phyloP scores from a whole-genome alignment of 2,888 invertebrate genomes.

The Drosophila pegasa region DNA sequence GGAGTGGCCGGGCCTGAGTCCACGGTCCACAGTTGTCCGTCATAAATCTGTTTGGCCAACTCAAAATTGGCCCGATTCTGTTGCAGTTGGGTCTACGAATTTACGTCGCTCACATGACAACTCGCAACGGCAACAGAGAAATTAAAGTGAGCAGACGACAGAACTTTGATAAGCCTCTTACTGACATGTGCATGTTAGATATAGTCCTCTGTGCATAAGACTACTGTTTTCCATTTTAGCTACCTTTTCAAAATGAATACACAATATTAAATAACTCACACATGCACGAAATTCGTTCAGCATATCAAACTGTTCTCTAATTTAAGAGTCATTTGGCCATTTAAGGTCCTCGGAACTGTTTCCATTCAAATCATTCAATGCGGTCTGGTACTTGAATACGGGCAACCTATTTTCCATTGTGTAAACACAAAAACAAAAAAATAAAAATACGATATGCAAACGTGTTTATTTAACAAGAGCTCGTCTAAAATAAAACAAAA shows the following conservation, averaged over 20 bases:
- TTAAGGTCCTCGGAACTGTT: neutral
- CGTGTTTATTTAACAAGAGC: neutral
- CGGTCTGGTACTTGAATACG: neutral
- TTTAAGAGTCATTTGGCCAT: neutral
- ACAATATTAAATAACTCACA: no score
- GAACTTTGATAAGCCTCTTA: neutral
- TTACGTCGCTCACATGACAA: constrained; percentile 12
- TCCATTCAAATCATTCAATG: neutral
- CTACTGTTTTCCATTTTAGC: neutral
- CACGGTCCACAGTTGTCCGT: constrained; percentile 56
- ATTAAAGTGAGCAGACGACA: neutral
- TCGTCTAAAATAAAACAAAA: neutral
- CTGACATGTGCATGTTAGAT: neutral
- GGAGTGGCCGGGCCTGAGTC: constrained; percentile 1
- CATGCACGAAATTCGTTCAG: neutral
- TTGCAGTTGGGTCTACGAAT: constrained; percentile 39
- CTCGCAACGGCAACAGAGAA: neutral
- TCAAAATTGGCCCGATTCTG: constrained; percentile 51
- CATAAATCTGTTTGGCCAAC: constrained; percentile 59
- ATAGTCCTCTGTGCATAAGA: no score
- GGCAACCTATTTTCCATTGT: neutral
- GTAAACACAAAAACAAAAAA: neutral
- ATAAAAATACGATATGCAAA: neutral
- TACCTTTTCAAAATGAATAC: neutral
- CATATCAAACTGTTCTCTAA: neutral